Base-by-base conservation (phyloP, 2,888 invertebrate genomes). In the Aspidiotus destructor region DNA sequence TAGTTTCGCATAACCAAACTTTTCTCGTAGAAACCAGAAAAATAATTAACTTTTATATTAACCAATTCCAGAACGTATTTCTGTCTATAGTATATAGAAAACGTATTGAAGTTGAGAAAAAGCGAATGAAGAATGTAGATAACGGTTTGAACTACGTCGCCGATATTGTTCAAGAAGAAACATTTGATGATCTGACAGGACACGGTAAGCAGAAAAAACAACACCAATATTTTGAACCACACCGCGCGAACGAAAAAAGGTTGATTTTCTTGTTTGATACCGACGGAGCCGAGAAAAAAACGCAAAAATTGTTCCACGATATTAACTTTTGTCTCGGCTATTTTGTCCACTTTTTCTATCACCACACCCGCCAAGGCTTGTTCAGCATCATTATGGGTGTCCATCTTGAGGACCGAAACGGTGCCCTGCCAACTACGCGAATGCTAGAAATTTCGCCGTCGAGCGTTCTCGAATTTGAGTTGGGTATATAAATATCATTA, bases 1-100 rank as follows among this genome's bases (percentile, higher is more conserved):
- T 69, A 69, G 44, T 69, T 69, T 41, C 62, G 54, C 69, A 69
- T 62, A 6, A 69, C 69, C 13, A 69, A 62, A 62, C 69, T 69
- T 57, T 69, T 69, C n/a, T 69, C 69, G 48, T 69, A 69, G 44
- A 62, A 69, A 2, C 62, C 61, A 8, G 62, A 61, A 44, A 69
- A 69, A 44, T 69, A 62, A 41, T 69, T 40, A 7, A 54, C 62
- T 57, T 69, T 69, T 6, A 62, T 69, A 41, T 62, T 57, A 13
- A 69, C 69, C 62, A 69, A 55, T 41, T 62, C 69, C n/a, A 69
- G 17, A 42, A 69, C 48, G 44, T 69, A 61, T n/a, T 42, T 53
- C 15, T 62, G 69, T 13, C 54, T 48, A n/a, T 52, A 54, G 55
- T 62, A 69, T 48, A 69, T 69, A 17, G 62, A 69, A 62, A 69